Conservation (phyloP, 2,888 invertebrate species). For the Erpobdella octoculata region DNA sequence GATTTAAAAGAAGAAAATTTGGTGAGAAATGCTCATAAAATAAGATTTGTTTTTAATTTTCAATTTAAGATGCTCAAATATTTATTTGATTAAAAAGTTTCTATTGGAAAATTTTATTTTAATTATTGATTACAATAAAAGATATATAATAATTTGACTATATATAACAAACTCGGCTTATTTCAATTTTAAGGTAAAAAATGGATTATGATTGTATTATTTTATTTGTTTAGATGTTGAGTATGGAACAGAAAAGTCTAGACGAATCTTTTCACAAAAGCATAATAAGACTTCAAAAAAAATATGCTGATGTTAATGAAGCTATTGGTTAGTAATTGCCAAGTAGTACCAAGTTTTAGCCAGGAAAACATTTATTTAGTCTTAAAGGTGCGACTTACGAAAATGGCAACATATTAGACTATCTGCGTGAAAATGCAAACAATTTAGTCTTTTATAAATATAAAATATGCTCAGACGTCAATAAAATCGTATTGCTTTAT, state of each 20-base stretch:
- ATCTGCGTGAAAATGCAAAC: too few species aligned
- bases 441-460: too few species aligned
- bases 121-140: not conserved
- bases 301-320: constrained; percentile 15
- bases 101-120: not conserved
- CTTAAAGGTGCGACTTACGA: too few species aligned
- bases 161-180: not conserved
- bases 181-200: not conserved
- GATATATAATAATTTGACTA: not conserved
- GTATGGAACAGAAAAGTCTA: constrained; percentile 16
- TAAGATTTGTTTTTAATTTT: not conserved
- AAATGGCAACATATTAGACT: too few species aligned
- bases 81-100: not conserved
- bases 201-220: not conserved
- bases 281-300: constrained; percentile 7
- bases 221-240: not conserved
- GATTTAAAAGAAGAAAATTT: constrained; percentile 62
- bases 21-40: constrained; percentile 35
- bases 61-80: not conserved
- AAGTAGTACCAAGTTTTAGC: too few species aligned
- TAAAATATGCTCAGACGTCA: too few species aligned
- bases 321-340: constrained; percentile 15
- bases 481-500: too few species aligned
- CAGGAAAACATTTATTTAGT: too few species aligned
- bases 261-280: constrained; percentile 16